Evolutionary conservation across 2,888 invertebrate species (phyloP).

Genomic region (Hedya salicella): DNA sequence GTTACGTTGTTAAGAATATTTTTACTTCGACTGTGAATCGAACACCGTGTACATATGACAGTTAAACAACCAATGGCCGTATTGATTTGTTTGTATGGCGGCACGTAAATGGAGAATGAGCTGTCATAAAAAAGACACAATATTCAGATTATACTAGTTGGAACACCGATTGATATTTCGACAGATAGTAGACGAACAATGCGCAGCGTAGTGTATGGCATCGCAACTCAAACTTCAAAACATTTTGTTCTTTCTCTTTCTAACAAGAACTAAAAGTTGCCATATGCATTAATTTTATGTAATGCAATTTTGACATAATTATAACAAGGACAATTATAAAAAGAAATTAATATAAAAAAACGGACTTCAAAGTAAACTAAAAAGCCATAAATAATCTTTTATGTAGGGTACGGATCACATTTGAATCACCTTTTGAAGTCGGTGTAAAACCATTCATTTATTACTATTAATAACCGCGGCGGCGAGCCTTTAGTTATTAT

Average conservation of each 20-base stretch:
- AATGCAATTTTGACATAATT: background rate
- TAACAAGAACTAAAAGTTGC: constrained; percentile 23
- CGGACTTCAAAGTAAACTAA: no score
- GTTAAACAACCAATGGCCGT: constrained; percentile 31
- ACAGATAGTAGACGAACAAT: constrained; percentile 40
- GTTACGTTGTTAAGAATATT: constrained; percentile 52
- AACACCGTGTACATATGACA: constrained; percentile 32
- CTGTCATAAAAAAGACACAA: constrained; percentile 38
- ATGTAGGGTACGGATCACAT: no score
- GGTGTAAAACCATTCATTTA: no score
- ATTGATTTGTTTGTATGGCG: background rate
- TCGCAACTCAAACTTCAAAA: constrained; percentile 41
- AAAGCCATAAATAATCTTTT: no score
- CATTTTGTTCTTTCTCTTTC: constrained; percentile 38
- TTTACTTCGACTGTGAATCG: constrained; percentile 28
- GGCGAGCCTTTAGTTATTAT: no score
- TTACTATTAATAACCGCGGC: no score
- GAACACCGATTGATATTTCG: constrained; percentile 33
- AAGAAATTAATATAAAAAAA: no score
- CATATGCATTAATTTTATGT: background rate
- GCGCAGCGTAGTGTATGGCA: constrained; percentile 39
- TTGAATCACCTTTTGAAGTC: no score
- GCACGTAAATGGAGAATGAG: constrained; percentile 27
- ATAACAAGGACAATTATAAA: no score
- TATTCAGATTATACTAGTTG: constrained; percentile 26